Conservation (phyloP, 2,888 invertebrate species). For the Tinea semifulvella region DNA sequence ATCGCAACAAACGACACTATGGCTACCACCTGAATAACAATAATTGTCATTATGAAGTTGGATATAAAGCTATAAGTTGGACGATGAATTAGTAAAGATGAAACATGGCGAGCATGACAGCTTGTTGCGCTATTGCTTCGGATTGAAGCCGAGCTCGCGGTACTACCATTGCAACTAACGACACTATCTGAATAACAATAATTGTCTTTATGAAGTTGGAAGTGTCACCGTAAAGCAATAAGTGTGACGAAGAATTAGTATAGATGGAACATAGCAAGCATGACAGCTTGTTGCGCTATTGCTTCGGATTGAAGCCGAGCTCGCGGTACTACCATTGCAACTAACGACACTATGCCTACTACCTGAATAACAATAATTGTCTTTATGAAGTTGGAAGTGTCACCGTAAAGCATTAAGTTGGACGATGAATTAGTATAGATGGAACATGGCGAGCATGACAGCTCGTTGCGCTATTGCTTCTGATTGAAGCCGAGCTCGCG, state of each 20-base stretch:
- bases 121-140: constrained; percentile 74
- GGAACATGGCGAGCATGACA: constrained; percentile 75
- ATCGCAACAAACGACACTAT: constrained; percentile 65
- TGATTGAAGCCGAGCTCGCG: constrained; percentile 71
- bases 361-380: constrained; percentile 61
- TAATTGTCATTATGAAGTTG: no score
- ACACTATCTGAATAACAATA: no score
- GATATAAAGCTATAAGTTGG: no score
- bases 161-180: constrained; percentile 65
- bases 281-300: constrained; percentile 73
- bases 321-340: constrained; percentile 68
- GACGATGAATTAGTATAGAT: constrained; percentile 73
- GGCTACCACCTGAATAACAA: constrained; percentile 63
- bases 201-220: no score
- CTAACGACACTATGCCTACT: constrained; percentile 63
- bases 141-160: constrained; percentile 72
- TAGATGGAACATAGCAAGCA: constrained; percentile 75
- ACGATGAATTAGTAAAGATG: constrained; percentile 74
- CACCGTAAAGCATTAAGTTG: no score
- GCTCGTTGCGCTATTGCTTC: constrained; percentile 75
- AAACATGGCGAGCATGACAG: constrained; percentile 74
- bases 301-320: constrained; percentile 75
- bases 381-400: no score
- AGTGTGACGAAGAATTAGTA: constrained; percentile 74
- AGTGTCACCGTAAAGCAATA: no score